Conservation (phyloP, 92 coral and sea anemone species). For the Palythoa heliodiscus region DNA sequence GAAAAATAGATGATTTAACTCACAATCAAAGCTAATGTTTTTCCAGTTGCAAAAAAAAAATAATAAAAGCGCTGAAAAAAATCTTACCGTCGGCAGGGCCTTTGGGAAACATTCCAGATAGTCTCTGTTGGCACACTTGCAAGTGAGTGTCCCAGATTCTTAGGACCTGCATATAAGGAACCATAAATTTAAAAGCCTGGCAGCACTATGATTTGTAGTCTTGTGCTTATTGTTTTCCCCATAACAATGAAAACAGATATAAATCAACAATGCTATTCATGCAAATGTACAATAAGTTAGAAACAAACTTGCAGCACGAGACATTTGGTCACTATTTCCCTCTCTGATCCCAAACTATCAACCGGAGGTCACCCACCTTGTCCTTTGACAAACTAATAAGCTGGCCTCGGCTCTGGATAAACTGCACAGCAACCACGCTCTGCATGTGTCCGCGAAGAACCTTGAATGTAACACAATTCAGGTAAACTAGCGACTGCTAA, state of each 20-base stretch:
- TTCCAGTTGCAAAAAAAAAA: too few species aligned
- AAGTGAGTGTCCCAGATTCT: conserved; percentile 99
- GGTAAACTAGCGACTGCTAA: background rate
- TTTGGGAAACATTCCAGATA: conserved; percentile 98
- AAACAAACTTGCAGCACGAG: too few species aligned
- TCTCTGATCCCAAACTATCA: background rate
- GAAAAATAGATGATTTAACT: too few species aligned
- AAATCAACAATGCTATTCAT: too few species aligned
- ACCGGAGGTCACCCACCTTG: conserved; percentile 54
- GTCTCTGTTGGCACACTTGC: conserved; percentile 96
- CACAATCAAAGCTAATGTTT: background rate
- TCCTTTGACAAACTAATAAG: conserved; percentile 94
- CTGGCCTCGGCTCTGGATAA: conserved; percentile 88
- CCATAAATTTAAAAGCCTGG: background rate
- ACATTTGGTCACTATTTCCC: background rate
- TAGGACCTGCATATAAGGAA: conserved; percentile 63
- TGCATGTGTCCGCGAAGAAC: conserved; percentile 98
- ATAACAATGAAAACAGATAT: too few species aligned
- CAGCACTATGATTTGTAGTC: too few species aligned
- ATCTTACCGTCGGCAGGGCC: conserved; percentile 87
- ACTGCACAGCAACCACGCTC: conserved; percentile 86
- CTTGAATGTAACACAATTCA: conserved; percentile 42
- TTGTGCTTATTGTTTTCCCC: too few species aligned
- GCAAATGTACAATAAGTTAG: too few species aligned
- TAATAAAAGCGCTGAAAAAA: background rate